Percentiles rank a stretch among this genome's conserved stretches.
Evolutionary conservation across 2,797 vertebrate species (phyloP).

Genomic region (Mus spretus): DNA sequence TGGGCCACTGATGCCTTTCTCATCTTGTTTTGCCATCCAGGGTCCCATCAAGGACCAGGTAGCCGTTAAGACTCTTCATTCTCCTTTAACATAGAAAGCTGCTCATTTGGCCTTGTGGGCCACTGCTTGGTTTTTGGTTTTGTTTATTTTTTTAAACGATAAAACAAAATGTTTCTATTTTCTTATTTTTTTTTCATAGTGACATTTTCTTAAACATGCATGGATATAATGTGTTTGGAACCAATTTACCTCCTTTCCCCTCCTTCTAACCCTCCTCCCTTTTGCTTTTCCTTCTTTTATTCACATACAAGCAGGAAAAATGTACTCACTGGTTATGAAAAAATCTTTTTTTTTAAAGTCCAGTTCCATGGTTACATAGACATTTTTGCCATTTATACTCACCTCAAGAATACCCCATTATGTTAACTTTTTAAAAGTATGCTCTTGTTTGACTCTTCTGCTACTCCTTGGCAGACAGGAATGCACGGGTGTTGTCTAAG

Average conservation of each 20-base stretch:
- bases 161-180: neutral
- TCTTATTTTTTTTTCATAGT: neutral
- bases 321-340: too few relatives aligned
- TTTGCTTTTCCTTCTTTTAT: neutral
- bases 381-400: neutral
- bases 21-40: neutral
- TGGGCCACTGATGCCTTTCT: neutral
- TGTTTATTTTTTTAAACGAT: neutral
- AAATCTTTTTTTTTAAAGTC: neutral
- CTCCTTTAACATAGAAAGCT: slow-evolving; percentile 21
- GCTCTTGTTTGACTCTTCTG: neutral
- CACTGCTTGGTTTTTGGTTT: neutral
- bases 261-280: neutral
- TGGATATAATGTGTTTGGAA: neutral
- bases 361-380: neutral
- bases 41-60: neutral
- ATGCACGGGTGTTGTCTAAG: neutral
- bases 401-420: neutral
- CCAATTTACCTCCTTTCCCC: neutral
- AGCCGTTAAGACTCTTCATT: slow-evolving; percentile 32
- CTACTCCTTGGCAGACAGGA: neutral
- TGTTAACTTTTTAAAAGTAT: neutral
- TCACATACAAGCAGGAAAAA: neutral
- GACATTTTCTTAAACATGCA: neutral
- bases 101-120: neutral